Conservation (phyloP, 2,797 vertebrate genomes). For the Catharus ustulatus region DNA sequence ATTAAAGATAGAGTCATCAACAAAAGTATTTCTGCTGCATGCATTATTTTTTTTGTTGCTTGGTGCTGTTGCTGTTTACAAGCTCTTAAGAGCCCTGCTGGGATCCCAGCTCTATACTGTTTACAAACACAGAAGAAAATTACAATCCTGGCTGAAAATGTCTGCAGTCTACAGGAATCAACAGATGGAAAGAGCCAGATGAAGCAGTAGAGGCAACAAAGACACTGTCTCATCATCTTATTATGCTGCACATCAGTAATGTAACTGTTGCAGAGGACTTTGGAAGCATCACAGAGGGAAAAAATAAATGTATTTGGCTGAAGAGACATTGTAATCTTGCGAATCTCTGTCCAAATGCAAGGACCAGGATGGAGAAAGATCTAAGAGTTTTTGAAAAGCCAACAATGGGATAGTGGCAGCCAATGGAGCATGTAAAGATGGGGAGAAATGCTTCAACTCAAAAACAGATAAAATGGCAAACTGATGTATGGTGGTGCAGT, state of each 20-base stretch:
- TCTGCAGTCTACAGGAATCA: not conserved
- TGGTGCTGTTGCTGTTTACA: not conserved
- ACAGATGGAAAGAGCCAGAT: not conserved
- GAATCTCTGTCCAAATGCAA: not conserved
- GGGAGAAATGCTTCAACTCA: not conserved
- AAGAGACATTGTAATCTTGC: not conserved
- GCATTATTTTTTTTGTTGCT: not conserved
- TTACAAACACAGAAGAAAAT: not conserved
- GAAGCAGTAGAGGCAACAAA: not conserved
- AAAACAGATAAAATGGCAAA: not conserved
- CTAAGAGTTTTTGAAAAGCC: not conserved
- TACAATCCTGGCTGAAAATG: not conserved
- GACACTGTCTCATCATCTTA: not conserved
- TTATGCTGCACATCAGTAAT: not conserved
- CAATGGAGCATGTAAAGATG: not conserved
- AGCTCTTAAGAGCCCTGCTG: not conserved
- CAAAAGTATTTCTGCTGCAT: not conserved
- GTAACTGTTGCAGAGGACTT: not conserved
- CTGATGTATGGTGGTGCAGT: not conserved
- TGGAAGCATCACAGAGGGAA: not conserved
- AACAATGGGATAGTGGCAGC: not conserved
- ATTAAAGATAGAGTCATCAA: not conserved
- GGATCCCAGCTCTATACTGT: not conserved
- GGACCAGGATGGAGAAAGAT: not conserved
- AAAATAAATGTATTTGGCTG: not conserved